A percentile compares a stretch with the other conserved stretches of the same genome.
Conservation (phyloP, 1,140 invertebrate genomes). For the Leguminivora glycinivorella region DNA sequence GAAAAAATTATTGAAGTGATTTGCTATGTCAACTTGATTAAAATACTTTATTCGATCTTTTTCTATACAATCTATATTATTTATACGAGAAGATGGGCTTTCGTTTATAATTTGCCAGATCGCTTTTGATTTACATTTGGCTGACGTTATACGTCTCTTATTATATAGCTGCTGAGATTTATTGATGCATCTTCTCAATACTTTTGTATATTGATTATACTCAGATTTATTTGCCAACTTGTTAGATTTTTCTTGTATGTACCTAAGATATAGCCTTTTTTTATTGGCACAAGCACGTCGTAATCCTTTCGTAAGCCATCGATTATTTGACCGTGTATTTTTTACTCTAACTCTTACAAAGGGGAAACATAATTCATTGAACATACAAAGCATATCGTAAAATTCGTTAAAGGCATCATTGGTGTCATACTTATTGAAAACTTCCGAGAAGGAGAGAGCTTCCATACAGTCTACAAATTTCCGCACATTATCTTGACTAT, state of each 20-base stretch:
- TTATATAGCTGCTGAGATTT: not conserved
- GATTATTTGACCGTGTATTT: not conserved
- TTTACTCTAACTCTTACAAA: not conserved
- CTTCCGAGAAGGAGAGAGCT: not conserved
- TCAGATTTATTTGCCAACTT: not conserved
- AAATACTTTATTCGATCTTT: not conserved
- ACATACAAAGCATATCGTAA: not conserved
- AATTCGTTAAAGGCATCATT: not conserved
- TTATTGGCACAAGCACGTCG: not conserved
- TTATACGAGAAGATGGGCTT: too few relatives aligned
- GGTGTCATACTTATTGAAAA: not conserved
- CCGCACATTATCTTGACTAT: not conserved
- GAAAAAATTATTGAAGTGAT: not conserved
- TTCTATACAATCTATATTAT: not conserved
- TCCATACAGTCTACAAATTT: not conserved
- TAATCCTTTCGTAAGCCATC: not conserved
- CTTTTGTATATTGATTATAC: not conserved
- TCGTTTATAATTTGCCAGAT: not conserved
- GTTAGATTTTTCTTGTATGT: not conserved
- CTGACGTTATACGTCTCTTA: not conserved
- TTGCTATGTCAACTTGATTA: not conserved
- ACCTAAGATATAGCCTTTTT: not conserved
- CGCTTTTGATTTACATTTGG: conserved; percentile 8
- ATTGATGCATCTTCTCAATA: not conserved
- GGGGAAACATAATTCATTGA: not conserved